Evolutionary conservation across 1,140 invertebrate genomes (phyloP).

Genomic region (Teleogryllus occipitalis): DNA sequence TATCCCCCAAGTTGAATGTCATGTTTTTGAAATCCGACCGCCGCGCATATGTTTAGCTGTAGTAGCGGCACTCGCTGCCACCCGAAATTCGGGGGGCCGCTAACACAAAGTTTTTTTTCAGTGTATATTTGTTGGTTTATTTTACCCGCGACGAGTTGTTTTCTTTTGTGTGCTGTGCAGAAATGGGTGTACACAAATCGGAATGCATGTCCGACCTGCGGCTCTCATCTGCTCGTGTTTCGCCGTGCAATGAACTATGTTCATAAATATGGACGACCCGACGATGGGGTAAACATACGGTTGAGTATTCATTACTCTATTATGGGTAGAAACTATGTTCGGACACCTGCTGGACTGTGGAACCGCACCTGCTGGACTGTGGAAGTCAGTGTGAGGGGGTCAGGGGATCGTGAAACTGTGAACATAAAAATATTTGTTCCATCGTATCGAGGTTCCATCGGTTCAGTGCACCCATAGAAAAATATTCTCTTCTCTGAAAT

Average conservation of each 20-base stretch:
- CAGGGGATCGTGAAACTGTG: neutral
- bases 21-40: neutral
- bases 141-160: neutral
- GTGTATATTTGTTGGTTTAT: neutral
- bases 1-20: neutral
- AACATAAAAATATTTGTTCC: neutral
- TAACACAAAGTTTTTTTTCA: neutral
- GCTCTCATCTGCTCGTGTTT: neutral
- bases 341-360: no score
- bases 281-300: neutral
- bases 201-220: neutral
- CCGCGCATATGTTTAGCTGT: neutral
- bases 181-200: slow-evolving; percentile 1
- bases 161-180: neutral
- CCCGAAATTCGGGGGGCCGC: neutral
- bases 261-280: neutral
- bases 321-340: neutral
- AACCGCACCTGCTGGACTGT: neutral
- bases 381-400: neutral
- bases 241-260: neutral
- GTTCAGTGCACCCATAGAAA: neutral
- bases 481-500: neutral
- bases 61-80: neutral
- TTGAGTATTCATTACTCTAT: neutral
- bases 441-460: neutral